A percentile compares a stretch with the other conserved stretches of the same genome.
phyloP scores from a whole-genome alignment of 2,113 vertebrate genomes.

The Melanotaenia duboulayi region DNA sequence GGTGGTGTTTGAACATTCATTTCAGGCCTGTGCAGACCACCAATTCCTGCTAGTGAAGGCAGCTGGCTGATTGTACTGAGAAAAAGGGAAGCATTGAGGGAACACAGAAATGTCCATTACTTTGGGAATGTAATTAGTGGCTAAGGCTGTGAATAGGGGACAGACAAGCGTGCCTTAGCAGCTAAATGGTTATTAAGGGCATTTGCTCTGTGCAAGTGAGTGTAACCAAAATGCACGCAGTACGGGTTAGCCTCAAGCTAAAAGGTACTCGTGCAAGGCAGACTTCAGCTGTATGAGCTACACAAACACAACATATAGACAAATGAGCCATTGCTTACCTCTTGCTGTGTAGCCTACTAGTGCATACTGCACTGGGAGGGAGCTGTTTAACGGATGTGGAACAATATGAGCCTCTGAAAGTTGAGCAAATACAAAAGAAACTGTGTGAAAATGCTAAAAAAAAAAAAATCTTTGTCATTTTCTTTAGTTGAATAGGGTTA shows the following conservation, averaged over 20 bases:
- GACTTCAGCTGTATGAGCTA: conserved; percentile 28
- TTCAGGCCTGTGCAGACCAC: conserved; percentile 45
- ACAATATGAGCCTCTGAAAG: conserved; percentile 6
- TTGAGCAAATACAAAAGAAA: neutral
- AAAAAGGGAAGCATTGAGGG: conserved; percentile 73
- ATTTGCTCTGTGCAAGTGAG: conserved; percentile 73
- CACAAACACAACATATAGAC: conserved; percentile 28
- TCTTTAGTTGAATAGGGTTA: neutral
- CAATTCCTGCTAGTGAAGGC: conserved; percentile 56
- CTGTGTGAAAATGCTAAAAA: neutral
- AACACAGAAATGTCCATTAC: conserved; percentile 75
- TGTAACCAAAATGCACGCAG: conserved; percentile 64
- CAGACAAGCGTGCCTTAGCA: conserved; percentile 77
- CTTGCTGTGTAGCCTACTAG: conserved; percentile 14
- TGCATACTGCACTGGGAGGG: neutral
- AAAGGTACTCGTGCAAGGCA: conserved; percentile 45
- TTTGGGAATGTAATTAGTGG: conserved; percentile 79
- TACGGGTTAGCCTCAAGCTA: conserved; percentile 49
- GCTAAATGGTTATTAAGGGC: conserved; percentile 83
- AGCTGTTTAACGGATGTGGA: conserved; percentile 16
- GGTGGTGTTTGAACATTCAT: conserved; percentile 50
- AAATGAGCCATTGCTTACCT: conserved; percentile 8
- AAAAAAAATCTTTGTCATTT: neutral
- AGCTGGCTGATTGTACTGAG: conserved; percentile 67
- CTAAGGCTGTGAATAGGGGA: conserved; percentile 72